Percentiles rank a stretch among this genome's conserved stretches.
These are phyloP conservation scores for Ceratosolen solmsi DNA, from an alignment of 1,140 invertebrate genomes.

Conservation along the genomic window DNA sequence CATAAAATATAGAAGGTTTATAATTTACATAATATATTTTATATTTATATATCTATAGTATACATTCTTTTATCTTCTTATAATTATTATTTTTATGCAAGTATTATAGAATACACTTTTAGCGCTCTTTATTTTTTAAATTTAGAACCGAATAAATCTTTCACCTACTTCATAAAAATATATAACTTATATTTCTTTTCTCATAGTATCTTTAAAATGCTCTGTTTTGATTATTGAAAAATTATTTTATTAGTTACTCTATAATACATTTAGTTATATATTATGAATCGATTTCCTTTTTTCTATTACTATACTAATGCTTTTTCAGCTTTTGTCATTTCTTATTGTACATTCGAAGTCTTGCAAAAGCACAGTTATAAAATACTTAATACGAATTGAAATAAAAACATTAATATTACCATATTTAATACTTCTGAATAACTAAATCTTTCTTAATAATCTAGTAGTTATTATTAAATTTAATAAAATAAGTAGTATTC, in stretches of 20 bases:
- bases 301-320: neutral
- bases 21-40: slow-evolving; percentile 47
- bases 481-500: neutral
- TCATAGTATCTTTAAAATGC: slow-evolving; percentile 1
- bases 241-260: neutral
- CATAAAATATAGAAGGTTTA: slow-evolving; percentile 58
- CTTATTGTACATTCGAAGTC: neutral
- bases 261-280: neutral
- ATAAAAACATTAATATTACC: neutral
- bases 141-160: slow-evolving; percentile 17
- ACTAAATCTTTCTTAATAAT: too few relatives aligned
- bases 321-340: neutral
- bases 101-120: slow-evolving; percentile 6
- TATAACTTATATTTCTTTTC: slow-evolving; percentile 29
- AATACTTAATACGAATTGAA: neutral
- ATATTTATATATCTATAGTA: slow-evolving; percentile 33
- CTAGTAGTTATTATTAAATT: neutral
- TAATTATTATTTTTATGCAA: slow-evolving; percentile 5
- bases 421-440: neutral
- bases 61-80: neutral
- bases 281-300: neutral
- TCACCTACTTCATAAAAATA: slow-evolving; percentile 33
- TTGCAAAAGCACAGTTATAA: neutral
- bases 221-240: neutral
- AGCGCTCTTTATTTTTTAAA: neutral